These are phyloP conservation scores for Oreortyx pictus DNA, from an alignment of 2,797 vertebrate genomes.

Conservation along the genomic window DNA sequence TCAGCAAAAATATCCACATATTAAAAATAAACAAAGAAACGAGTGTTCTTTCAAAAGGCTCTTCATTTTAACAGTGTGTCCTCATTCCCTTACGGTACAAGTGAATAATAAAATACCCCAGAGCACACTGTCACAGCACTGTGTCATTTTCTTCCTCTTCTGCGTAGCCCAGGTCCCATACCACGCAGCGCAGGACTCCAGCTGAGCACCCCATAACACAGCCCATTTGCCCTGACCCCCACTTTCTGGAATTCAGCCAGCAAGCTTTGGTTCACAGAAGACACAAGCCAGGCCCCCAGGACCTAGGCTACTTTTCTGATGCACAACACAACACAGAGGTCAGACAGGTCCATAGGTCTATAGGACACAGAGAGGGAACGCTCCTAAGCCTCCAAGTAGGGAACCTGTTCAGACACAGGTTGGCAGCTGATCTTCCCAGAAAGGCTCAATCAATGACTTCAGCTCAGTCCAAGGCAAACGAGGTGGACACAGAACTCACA, in stretches of 20 bases:
- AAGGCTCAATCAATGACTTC: background rate
- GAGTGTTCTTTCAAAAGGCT: background rate
- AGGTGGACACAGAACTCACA: background rate
- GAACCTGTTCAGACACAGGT: background rate
- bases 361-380: background rate
- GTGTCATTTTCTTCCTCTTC: background rate
- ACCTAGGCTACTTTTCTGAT: background rate
- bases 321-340: background rate
- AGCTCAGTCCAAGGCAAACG: background rate
- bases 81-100: background rate
- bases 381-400: background rate
- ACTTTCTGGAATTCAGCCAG: background rate
- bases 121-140: background rate
- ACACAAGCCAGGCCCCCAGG: background rate
- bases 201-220: background rate
- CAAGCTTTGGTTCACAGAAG: background rate
- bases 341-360: background rate
- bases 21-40: background rate
- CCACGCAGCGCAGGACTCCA: fast-evolving
- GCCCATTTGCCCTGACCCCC: background rate
- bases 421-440: background rate
- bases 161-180: background rate
- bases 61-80: background rate
- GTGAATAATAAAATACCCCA: background rate
- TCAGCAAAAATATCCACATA: background rate